Conservation (phyloP, 2,797 vertebrate genomes). For the Epinephelus coioides region DNA sequence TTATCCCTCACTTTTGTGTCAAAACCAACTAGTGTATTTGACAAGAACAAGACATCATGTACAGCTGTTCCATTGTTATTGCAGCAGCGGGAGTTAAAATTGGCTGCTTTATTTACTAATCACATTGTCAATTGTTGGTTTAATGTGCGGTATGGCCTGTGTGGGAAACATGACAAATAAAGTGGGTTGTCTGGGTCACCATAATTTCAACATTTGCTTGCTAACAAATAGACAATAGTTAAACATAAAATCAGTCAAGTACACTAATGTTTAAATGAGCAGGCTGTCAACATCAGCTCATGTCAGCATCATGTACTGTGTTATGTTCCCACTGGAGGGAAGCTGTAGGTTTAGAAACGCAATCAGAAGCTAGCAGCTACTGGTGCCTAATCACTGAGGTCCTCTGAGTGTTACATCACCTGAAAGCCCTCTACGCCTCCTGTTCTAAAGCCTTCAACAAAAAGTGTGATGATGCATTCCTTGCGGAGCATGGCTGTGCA, state of each 20-base stretch:
- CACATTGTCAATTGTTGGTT: constrained; percentile 33
- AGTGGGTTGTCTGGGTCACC: constrained; percentile 42
- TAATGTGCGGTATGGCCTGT: constrained; percentile 17
- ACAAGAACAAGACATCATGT: constrained; percentile 21
- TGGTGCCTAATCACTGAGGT: neutral
- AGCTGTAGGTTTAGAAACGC: constrained; percentile 29
- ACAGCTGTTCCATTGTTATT: constrained; percentile 40
- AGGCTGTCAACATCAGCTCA: constrained; percentile 18
- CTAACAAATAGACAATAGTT: constrained; percentile 44
- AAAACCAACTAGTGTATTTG: neutral
- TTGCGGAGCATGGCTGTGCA: constrained; percentile 39
- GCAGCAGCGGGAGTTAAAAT: constrained; percentile 38
- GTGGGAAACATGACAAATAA: constrained; percentile 37
- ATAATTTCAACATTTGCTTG: constrained; percentile 41
- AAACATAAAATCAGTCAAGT: constrained; percentile 43
- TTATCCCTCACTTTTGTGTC: no score
- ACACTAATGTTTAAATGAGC: constrained; percentile 34
- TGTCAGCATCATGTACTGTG: constrained; percentile 5
- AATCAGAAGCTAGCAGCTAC: neutral
- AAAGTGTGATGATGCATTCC: constrained; percentile 68
- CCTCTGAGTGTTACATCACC: constrained; percentile 52
- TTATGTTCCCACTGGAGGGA: constrained; percentile 5
- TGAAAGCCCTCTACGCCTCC: constrained; percentile 41
- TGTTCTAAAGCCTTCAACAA: constrained; percentile 41
- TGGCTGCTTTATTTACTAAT: constrained; percentile 61